Base-by-base conservation (phyloP, 2,888 invertebrate genomes). In the Macropis europaea region DNA sequence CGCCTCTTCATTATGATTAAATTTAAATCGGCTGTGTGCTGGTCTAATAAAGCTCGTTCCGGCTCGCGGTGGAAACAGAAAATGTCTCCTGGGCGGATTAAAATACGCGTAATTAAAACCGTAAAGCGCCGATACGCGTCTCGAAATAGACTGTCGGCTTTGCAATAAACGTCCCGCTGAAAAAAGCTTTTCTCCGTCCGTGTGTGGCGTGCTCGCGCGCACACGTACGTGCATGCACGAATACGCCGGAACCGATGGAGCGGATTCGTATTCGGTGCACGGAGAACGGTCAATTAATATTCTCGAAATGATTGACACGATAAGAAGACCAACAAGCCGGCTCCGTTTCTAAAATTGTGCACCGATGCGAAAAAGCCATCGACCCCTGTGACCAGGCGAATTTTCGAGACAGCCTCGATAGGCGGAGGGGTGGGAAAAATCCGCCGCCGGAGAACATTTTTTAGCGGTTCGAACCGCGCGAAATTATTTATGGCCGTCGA, bases 1-100 rank as follows among this genome's bases (percentile, higher is more conserved):
- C 87, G 88, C 78, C 86, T 82, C 85, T 89, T 89, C 84, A 88
- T 88, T 88, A 86, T 83, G 83, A 88, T 88, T 86, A 87, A 86
- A 89, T 89, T 89, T 86, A 88, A 90, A 90, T 89, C 86, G 88
- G 80, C 77, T 61, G 67, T 74, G 80, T 79, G 76, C 76, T 73
- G 69, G 76, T 76, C 76, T 77, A 82, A 84, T 85, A 84, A 86
- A 86, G 84, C 85, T 85, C 86, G 83, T 83, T 85, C 71, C 68
- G 42, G 45, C 38, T 38, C 66, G 22, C 43, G 53, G 56, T 66
- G 68, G 76, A 80, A 83, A 82, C 82, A 81, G 78, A 85, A 82
- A 85, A 81, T 82, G 82, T 84, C 82, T 82, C 82, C 76, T 74
- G 77, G 73, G 82, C 77, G 83, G 77, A 85, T 86, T 84, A 85